Base-by-base conservation (phyloP, 2,113 vertebrate genomes). In the Petrocephalus microphthalmus region DNA sequence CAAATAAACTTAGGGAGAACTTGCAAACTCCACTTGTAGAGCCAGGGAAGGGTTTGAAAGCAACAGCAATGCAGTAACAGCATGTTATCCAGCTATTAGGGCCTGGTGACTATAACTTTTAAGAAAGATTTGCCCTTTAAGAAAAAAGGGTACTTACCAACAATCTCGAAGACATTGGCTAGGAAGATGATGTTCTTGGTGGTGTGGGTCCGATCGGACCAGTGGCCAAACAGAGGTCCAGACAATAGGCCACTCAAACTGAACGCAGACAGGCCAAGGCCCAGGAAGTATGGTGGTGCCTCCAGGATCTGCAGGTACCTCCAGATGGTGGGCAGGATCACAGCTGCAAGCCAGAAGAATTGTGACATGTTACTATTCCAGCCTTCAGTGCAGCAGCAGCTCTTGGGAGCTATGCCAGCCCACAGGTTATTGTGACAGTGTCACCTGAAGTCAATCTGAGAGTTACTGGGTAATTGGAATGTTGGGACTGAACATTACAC, bases 241-340 rank as follows among this genome's bases (percentile, higher is more conserved):
- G 93, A 91, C 17, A 97, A 91, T 10, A 97, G 93, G 0, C 96
- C 96, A 2, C 92, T 96, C 20, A 97, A 88, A 89, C 96, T 97
- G 93, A 97, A 97, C 0, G 96, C 96, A 0, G 96, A 96, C 52
- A 97, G 93, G 81, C 92, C 91, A 89, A 97, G 90, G 52, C 96
- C 96, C 91, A 97, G 91, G 90, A 96, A 97, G 91, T 96, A 96
- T 0, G 96, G 94, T 0, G 94, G 91, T 0, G 96, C 96, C 2
- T 94, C 89, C 5, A 97, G 91, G 2, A 92, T 96, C 91, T 96
- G 96, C 91, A 97, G 89, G 88, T 96, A 97, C 45, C 87, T 92
- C 96, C 96, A 97, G 92, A 97, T 95, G 2, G 96, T 97, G 17
- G 96, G 96, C 56, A 97, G 91, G 89, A 97, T 96, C 86, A 97